Percentiles rank a stretch among this genome's conserved stretches.
Conservation (phyloP, 2,113 vertebrate species). For the Microcebus tavaratra region DNA sequence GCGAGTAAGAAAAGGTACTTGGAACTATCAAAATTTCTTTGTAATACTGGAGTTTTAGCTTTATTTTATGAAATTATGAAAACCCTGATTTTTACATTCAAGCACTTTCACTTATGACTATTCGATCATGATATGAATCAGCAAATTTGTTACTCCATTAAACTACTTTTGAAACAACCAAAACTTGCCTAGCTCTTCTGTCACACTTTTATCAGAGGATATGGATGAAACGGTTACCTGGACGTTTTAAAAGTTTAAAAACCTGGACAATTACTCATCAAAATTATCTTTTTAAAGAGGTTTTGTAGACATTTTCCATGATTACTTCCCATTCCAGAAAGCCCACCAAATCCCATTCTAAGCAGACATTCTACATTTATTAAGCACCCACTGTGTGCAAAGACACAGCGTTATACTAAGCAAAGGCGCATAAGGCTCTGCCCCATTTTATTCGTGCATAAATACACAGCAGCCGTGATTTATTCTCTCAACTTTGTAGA, state of each 20-base stretch:
- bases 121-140: conserved; percentile 64
- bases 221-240: neutral
- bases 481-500: conserved; percentile 69
- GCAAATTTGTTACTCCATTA: conserved; percentile 51
- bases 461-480: conserved; percentile 64
- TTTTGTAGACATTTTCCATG: neutral
- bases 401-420: neutral
- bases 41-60: neutral
- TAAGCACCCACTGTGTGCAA: conserved; percentile 53
- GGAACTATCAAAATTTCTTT: neutral
- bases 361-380: neutral
- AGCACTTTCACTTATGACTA: neutral
- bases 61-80: conserved; percentile 7
- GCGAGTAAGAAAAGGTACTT: neutral
- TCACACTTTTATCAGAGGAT: neutral
- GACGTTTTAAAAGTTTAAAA: conserved; percentile 29
- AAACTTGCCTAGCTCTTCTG: neutral
- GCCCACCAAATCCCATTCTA: neutral
- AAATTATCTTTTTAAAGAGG: neutral
- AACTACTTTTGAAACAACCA: conserved; percentile 29
- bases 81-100: conserved; percentile 36
- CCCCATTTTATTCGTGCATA: conserved; percentile 63
- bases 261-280: conserved; percentile 4
- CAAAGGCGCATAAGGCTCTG: neutral
- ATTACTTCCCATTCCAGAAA: neutral